A percentile compares a stretch with the other conserved stretches of the same genome.
phyloP scores from a whole-genome alignment of 2,113 vertebrate species.

The Picathartes gymnocephalus region DNA sequence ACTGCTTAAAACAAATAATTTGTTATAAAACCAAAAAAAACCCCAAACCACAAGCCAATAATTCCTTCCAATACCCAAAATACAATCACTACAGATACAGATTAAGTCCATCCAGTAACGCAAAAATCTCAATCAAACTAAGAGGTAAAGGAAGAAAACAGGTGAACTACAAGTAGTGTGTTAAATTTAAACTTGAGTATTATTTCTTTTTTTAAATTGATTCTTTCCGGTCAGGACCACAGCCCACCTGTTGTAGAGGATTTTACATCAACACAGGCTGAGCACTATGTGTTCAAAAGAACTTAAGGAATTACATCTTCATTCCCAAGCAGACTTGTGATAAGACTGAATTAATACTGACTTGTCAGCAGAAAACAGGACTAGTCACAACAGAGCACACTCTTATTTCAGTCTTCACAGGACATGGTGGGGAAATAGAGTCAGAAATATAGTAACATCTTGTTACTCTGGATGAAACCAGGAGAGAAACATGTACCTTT shows the following conservation, averaged over 20 bases:
- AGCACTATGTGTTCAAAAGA: neutral
- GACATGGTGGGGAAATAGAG: accelerated
- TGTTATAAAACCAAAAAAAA: neutral
- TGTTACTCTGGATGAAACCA: neutral
- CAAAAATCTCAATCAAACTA: neutral
- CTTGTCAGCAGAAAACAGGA: neutral
- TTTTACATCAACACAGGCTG: neutral
- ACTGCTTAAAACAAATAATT: neutral
- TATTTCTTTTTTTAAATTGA: neutral
- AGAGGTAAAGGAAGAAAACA: neutral
- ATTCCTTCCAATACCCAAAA: neutral
- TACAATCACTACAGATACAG: neutral
- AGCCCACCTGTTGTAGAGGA: neutral
- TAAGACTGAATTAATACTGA: neutral
- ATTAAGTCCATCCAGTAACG: neutral
- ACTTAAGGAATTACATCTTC: neutral
- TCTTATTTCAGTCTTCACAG: neutral
- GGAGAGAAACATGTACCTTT: neutral
- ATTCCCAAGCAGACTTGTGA: neutral
- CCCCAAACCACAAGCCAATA: neutral
- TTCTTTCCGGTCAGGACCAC: neutral
- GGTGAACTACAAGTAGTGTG: neutral
- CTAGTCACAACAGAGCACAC: neutral
- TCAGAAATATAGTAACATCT: neutral
- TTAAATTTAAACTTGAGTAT: neutral